phyloP scores from a whole-genome alignment of 35 echinoderm and acorn worm genomes.

The Acanthaster planci region DNA sequence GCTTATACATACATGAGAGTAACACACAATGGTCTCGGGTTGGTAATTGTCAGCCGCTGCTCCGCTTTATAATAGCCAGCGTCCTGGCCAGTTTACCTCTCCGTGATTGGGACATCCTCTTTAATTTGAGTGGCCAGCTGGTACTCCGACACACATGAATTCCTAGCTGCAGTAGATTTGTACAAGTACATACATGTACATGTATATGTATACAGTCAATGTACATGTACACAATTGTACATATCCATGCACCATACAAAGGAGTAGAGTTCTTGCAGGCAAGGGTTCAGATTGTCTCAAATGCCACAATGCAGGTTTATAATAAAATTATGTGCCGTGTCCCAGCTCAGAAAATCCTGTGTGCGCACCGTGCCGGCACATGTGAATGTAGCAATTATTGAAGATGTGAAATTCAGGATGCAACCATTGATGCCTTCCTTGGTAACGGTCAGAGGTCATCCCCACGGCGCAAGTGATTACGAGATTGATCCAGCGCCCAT shows the following conservation, averaged over 20 bases:
- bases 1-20: not conserved
- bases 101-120: not conserved
- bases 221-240: not conserved
- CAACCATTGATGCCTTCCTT: constrained; percentile 27
- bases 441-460: not conserved
- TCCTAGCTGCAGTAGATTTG: not conserved
- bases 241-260: not conserved
- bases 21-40: not conserved
- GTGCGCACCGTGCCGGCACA: not conserved
- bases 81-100: not conserved
- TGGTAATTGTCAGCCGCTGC: too few relatives aligned
- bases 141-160: not conserved
- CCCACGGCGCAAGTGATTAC: not conserved
- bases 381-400: not conserved
- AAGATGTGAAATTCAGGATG: constrained; percentile 16
- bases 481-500: not conserved
- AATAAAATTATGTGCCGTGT: not conserved
- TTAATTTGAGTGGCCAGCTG: not conserved
- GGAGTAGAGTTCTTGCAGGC: not conserved
- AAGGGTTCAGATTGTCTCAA: not conserved
- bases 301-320: not conserved
- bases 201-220: too few relatives aligned
- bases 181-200: not conserved
- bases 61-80: not conserved
- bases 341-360: not conserved